phyloP scores from a whole-genome alignment of 2,113 vertebrate genomes.

The Ovis aries region DNA sequence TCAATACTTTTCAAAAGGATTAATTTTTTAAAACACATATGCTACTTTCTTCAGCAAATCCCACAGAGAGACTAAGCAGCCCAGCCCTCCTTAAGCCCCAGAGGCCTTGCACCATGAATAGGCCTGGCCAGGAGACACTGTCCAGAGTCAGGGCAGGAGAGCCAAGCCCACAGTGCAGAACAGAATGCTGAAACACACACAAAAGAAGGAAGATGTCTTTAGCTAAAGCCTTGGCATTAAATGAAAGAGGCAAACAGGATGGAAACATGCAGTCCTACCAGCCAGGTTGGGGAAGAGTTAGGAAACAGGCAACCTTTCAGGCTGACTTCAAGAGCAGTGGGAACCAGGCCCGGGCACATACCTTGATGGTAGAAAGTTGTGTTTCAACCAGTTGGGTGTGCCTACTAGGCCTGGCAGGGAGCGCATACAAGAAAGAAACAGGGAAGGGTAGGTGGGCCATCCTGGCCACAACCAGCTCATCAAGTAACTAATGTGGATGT shows the following conservation, averaged over 20 bases:
- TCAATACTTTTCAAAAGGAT: constrained; percentile 83
- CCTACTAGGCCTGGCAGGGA: constrained; percentile 23
- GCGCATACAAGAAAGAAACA: neutral
- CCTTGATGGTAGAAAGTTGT: constrained; percentile 23
- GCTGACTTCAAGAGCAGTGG: constrained; percentile 25
- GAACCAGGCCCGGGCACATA: neutral
- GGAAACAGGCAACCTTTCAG: constrained; percentile 24
- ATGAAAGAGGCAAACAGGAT: constrained; percentile 73
- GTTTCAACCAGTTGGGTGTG: constrained; percentile 3
- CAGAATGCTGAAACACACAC: constrained; percentile 73
- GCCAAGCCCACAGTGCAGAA: constrained; percentile 67
- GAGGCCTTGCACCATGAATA: constrained; percentile 61
- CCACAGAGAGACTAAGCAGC: constrained; percentile 75
- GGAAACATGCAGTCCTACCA: constrained; percentile 57
- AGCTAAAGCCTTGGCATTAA: constrained; percentile 88
- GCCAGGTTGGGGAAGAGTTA: neutral
- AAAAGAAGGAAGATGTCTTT: constrained; percentile 80
- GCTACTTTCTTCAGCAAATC: constrained; percentile 78
- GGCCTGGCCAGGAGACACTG: constrained; percentile 66
- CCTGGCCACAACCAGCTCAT: constrained; percentile 65
- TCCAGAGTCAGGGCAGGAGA: constrained; percentile 51
- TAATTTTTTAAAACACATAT: constrained; percentile 79
- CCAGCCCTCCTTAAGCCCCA: constrained; percentile 71
- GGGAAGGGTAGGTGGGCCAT: constrained; percentile 32
- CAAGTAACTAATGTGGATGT: constrained; percentile 93